These are phyloP conservation scores for Halcyon smyrnensis DNA, from an alignment of 2,797 vertebrate species.

Conservation along the genomic window DNA sequence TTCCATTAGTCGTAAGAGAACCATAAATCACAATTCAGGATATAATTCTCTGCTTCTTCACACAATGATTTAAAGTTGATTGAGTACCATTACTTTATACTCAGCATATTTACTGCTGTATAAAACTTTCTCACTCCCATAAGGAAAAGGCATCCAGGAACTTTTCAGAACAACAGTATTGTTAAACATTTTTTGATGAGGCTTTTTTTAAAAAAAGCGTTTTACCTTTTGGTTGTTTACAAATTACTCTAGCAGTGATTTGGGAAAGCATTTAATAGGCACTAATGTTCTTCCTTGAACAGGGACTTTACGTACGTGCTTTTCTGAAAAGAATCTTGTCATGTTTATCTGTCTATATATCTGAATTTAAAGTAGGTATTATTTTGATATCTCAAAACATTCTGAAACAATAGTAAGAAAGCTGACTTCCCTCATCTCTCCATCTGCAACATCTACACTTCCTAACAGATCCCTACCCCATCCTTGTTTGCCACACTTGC, in stretches of 20 bases:
- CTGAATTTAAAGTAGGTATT: neutral
- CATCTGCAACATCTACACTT: neutral
- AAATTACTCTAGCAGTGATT: neutral
- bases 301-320: neutral
- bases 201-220: neutral
- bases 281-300: neutral
- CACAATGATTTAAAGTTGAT: slow-evolving; percentile 8
- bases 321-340: neutral
- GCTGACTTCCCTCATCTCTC: neutral
- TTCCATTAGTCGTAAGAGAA: slow-evolving; percentile 54
- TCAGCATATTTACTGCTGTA: slow-evolving; percentile 29
- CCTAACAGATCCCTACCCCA: neutral
- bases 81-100: slow-evolving; percentile 1
- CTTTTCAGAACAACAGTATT: neutral
- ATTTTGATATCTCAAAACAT: neutral
- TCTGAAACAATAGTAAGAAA: neutral
- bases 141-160: neutral
- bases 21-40: slow-evolving; percentile 20
- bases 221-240: neutral
- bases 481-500: neutral
- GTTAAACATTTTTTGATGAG: neutral
- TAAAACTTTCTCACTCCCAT: neutral
- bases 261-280: neutral
- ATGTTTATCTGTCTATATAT: neutral
- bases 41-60: slow-evolving; percentile 12